phyloP scores from a whole-genome alignment of 2,888 invertebrate species.

The Syritta pipiens region DNA sequence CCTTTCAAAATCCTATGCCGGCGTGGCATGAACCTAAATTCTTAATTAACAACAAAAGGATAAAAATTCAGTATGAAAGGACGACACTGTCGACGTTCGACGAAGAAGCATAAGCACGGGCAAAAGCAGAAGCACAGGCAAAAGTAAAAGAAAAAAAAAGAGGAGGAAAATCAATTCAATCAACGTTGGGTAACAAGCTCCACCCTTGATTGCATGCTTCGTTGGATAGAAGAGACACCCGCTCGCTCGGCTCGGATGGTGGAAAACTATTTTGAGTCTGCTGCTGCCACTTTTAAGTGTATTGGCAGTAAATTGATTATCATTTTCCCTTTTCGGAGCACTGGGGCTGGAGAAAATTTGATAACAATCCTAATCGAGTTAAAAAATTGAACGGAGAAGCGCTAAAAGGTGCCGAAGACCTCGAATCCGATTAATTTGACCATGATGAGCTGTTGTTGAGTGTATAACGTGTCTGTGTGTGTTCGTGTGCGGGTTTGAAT shows the following conservation, averaged over 20 bases:
- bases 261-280: conserved; percentile 25
- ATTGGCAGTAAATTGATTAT: conserved; percentile 58
- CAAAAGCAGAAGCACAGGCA: too few species aligned
- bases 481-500: not conserved
- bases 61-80: too few species aligned
- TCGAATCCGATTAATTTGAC: conserved; percentile 42
- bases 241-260: not conserved
- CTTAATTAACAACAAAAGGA: too few species aligned
- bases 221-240: not conserved
- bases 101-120: too few species aligned
- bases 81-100: too few species aligned
- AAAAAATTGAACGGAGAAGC: conserved; percentile 32
- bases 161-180: too few species aligned
- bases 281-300: not conserved
- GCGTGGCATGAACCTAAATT: too few species aligned
- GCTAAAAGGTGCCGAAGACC: conserved; percentile 36
- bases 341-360: conserved; percentile 37
- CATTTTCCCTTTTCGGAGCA: conserved; percentile 47
- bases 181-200: conserved; percentile 40
- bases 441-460: conserved; percentile 11
- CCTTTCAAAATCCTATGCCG: too few species aligned
- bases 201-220: conserved; percentile 35
- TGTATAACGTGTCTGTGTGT: not conserved
- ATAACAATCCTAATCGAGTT: conserved; percentile 60
- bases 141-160: too few species aligned